phyloP scores from a whole-genome alignment of 2,888 invertebrate species.

The Portevinia maculata region DNA sequence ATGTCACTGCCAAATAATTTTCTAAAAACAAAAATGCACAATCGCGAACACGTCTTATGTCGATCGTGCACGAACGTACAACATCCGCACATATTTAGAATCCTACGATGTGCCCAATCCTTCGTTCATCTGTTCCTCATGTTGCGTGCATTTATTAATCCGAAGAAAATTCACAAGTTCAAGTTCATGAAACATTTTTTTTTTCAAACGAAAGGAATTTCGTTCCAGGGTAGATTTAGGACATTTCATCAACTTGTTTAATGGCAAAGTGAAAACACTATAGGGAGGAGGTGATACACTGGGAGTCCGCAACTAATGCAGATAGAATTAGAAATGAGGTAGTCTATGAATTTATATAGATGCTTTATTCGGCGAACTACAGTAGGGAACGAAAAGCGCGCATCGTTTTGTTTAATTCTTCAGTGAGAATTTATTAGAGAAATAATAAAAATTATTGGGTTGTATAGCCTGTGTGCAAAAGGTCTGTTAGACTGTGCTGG shows the following conservation, averaged over 20 bases:
- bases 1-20: constrained; percentile 34
- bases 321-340: not conserved
- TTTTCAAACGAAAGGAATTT: no score
- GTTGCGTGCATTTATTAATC: no score
- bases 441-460: no score
- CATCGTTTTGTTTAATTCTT: not conserved
- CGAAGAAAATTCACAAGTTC: not conserved
- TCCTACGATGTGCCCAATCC: not conserved
- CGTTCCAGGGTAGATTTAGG: no score
- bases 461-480: no score
- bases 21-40: constrained; percentile 24
- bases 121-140: no score
- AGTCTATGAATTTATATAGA: not conserved
- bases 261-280: no score
- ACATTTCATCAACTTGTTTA: no score
- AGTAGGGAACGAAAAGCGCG: not conserved
- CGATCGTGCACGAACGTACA: constrained; percentile 22
- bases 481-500: no score
- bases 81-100: constrained; percentile 1
- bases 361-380: not conserved
- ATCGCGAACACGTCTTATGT: constrained; percentile 1
- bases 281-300: not conserved
- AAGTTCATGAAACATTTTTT: not conserved
- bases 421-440: no score
- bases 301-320: not conserved